A percentile compares a stretch with the other conserved stretches of the same genome.
phyloP scores from a whole-genome alignment of 2,797 vertebrate species.

The Gobionotothen gibberifrons region DNA sequence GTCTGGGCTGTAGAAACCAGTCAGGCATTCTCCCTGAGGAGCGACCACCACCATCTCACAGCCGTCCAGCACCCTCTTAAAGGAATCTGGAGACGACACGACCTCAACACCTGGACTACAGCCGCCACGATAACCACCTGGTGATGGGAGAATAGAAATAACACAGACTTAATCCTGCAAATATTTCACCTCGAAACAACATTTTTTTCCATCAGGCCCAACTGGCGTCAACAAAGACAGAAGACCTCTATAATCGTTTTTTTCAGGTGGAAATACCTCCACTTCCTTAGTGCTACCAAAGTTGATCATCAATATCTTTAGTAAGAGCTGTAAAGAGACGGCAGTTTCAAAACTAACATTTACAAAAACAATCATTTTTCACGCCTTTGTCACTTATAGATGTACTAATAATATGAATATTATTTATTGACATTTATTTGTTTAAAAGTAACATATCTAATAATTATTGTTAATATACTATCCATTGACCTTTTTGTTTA shows the following conservation, averaged over 20 bases:
- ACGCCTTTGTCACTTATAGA: too few species aligned
- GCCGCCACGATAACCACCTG: conserved; percentile 80
- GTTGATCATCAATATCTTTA: neutral
- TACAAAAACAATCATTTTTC: too few species aligned
- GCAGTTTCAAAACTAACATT: neutral
- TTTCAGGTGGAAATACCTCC: neutral
- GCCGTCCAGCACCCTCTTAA: conserved; percentile 90
- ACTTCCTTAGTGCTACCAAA: neutral
- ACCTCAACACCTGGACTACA: conserved; percentile 83
- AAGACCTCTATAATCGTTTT: neutral
- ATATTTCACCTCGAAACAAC: neutral
- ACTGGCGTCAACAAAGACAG: neutral
- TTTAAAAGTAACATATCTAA: too few species aligned
- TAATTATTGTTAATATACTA: too few species aligned
- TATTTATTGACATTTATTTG: too few species aligned
- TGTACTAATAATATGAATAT: too few species aligned
- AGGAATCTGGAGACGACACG: conserved; percentile 85
- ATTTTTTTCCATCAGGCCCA: conserved; percentile 30
- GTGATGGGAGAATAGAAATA: neutral
- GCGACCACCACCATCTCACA: conserved; percentile 87
- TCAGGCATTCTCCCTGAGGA: conserved; percentile 75
- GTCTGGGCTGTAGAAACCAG: conserved; percentile 80
- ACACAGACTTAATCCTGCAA: neutral
- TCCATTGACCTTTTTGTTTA: too few species aligned
- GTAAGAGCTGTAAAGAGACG: neutral